Base-by-base conservation (phyloP, 30 jellyfish, hydroid and myxozoan genomes). In the Sanderia malayensis region DNA sequence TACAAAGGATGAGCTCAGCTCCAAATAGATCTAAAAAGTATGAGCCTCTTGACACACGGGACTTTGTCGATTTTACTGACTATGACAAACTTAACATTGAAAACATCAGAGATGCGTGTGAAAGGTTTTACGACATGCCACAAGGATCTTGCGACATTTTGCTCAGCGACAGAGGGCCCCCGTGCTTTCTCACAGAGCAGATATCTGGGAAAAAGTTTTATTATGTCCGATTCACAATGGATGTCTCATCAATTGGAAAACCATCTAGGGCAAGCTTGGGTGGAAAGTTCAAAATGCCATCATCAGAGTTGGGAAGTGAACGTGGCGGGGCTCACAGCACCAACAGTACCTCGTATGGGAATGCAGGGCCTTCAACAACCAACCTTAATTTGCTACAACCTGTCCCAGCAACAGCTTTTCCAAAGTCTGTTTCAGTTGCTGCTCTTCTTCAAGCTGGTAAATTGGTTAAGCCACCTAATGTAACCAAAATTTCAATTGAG, bases 141-240 rank as follows among this genome's bases (percentile, higher is more conserved):
- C 52, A 37, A 37, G 52, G 52, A 37, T 37, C 52, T 37, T 37
- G 52, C 52, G 10, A 37, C 52, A 37, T 37, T 37, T 37, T 37
- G 52, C 52, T 37, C 52, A 37, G 52, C 52, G 13, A 37, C 52
- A 37, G 52, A 37, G 52, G 52, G 52, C 52, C 52, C 52, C 13
- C 52, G 52, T 37, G 52, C 52, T 37, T 37, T 37, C 52, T 37
- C 52, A 37, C 52, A 37, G 52, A 37, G 52, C 52, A 37, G 52
- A 37, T 37, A 37, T 37, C 52, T 13, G 52, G 52, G 52, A 37
- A 37, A 37, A 37, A 37, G 52, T 37, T 37, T 37, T 37, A 37
- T 37, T 37, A 37, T 37, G 52, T 37, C 52, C n/a, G n/a, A n/a
- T n/a, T n/a, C n/a, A 4, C 52, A 37, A 37, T 37, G 52, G 52